These are phyloP conservation scores for Phylloscopus trochiloides DNA, from an alignment of 2,113 vertebrate genomes.

Conservation along the genomic window DNA sequence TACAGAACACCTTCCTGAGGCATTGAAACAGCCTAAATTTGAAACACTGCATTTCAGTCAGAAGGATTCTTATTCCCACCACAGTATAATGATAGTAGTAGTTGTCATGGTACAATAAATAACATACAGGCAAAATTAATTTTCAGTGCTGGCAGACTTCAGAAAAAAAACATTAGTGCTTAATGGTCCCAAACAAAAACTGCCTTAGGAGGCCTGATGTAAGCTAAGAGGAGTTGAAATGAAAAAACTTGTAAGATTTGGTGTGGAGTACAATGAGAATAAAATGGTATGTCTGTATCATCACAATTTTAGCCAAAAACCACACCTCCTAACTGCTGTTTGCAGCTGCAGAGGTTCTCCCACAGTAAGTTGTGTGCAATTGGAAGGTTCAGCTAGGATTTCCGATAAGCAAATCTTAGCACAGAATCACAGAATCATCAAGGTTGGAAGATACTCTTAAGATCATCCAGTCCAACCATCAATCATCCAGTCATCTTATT, in stretches of 20 bases:
- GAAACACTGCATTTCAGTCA: background rate
- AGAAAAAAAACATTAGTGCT: background rate
- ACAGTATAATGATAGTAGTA: background rate
- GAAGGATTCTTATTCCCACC: background rate
- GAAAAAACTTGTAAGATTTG: background rate
- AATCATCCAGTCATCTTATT: background rate
- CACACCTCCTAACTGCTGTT: background rate
- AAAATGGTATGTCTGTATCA: background rate
- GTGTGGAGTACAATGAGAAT: background rate
- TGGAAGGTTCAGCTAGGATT: background rate
- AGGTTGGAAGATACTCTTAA: background rate
- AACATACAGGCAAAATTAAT: background rate
- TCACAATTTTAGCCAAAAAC: background rate
- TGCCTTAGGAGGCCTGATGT: background rate
- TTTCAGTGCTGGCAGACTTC: background rate
- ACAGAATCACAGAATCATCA: background rate
- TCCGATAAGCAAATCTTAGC: background rate
- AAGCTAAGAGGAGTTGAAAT: background rate
- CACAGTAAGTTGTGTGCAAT: background rate
- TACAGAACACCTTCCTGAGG: background rate
- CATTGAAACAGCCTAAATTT: background rate
- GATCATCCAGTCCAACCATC: background rate
- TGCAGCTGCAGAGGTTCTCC: background rate
- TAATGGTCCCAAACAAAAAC: background rate
- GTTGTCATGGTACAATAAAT: background rate